Base-by-base conservation (phyloP, 2,888 invertebrate genomes). In the Falcaria lacertinaria region DNA sequence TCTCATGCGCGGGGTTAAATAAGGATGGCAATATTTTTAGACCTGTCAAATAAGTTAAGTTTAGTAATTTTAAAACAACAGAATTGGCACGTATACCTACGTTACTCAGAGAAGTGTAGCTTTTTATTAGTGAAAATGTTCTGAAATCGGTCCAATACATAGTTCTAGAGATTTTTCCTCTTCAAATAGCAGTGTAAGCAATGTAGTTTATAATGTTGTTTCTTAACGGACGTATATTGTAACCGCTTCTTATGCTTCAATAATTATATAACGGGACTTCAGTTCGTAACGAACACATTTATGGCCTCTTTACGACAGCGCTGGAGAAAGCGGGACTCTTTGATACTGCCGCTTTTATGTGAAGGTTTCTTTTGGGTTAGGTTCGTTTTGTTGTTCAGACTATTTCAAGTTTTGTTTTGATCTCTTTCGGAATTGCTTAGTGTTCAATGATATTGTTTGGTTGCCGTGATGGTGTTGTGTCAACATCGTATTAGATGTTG, bases 221-320 rank as follows among this genome's bases (percentile, higher is more conserved):
- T 7, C 1, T 22, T 22, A n/a, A n/a, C n/a, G n/a, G n/a, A n/a
- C 22, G 16, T 17, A 16, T 4, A 1, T 37, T 14, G 15, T 37
- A 22, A 22, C 25, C 25, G 19, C 19, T 4, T 15, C 22, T 8
- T 7, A 7, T 14, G 14, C 22, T 38, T 32, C 28, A 15, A 34
- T 22, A 13, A 13, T 39, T 32, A 38, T 40, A 39, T 55, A 53
- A 54, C 57, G 52, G 53, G 42, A 52, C 41, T 25, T 47, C 15
- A 38, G 37, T 43, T 37, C 33, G 14, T 43, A 52, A 46, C 38
- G 41, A 42, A 47, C 33, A 34, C 46, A 42, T 48, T 54, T 50
- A 44, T 43, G 38, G 42, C 44, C 34, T 34, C 45, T 54, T 57
- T 53, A 54, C 34, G 46, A 44, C 39, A 7, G n/a, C 41, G 19